Conservation (phyloP, 2,888 invertebrate genomes). For the Rotaria magnacalcarata region DNA sequence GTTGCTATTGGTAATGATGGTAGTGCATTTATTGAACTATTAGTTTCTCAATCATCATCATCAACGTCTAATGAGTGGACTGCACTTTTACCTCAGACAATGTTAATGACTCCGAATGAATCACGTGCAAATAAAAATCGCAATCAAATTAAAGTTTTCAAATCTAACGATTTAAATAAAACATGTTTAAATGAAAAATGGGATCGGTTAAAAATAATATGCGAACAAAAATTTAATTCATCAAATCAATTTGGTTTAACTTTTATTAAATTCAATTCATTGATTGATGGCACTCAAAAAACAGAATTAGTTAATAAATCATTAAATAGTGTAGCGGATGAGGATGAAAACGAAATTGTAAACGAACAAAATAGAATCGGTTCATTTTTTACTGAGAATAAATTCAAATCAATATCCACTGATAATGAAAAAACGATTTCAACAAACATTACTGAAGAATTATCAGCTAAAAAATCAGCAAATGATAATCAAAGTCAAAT, state of each 20-base stretch:
- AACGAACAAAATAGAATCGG: constrained; percentile 16
- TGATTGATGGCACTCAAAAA: neutral
- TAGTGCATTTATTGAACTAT: constrained; percentile 76
- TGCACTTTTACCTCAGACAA: constrained; percentile 63
- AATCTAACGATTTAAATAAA: constrained; percentile 65
- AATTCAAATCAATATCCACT: neutral
- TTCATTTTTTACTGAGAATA: neutral
- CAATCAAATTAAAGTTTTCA: constrained; percentile 69
- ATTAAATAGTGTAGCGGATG: neutral
- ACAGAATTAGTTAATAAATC: neutral
- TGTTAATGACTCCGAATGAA: constrained; percentile 75
- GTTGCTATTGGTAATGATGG: constrained; percentile 79
- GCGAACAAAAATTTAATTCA: constrained; percentile 80
- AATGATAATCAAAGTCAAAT: neutral
- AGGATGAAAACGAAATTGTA: neutral
- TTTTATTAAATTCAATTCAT: constrained; percentile 37
- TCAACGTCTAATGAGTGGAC: neutral
- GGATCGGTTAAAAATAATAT: constrained; percentile 76
- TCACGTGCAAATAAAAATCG: constrained; percentile 67
- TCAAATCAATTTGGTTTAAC: constrained; percentile 49
- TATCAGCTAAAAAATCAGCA: constrained; percentile 1
- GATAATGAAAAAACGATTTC: neutral
- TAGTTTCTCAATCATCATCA: constrained; percentile 66
- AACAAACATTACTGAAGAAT: constrained; percentile 9
- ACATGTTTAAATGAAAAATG: constrained; percentile 67